These are phyloP conservation scores for Eospalax fontanierii DNA, from an alignment of 2,797 vertebrate genomes.

Conservation along the genomic window DNA sequence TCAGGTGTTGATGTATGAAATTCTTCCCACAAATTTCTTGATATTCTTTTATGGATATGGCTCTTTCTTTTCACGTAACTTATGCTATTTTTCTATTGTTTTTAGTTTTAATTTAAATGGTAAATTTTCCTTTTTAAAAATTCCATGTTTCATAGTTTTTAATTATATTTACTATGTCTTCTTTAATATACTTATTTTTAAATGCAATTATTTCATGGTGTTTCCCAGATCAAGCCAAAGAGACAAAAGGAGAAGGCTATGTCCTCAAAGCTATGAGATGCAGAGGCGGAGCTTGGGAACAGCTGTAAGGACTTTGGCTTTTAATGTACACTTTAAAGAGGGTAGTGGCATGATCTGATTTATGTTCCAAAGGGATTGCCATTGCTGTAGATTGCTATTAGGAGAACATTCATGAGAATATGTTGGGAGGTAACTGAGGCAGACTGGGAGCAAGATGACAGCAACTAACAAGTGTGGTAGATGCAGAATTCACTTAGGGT, in stretches of 20 bases:
- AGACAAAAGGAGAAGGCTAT: background rate
- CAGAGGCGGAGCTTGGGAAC: background rate
- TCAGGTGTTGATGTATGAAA: slow-evolving; percentile 36
- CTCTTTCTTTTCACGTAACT: slow-evolving; percentile 11
- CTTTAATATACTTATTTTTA: slow-evolving; percentile 35
- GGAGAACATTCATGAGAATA: background rate
- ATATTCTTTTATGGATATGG: slow-evolving; percentile 1
- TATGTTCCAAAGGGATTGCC: background rate
- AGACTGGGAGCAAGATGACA: background rate
- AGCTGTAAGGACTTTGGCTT: background rate
- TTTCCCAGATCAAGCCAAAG: background rate
- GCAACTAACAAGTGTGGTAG: background rate
- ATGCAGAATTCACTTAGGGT: background rate
- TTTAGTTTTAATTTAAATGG: slow-evolving; percentile 44
- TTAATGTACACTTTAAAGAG: background rate
- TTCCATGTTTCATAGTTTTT: background rate
- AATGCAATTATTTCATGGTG: background rate
- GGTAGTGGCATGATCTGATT: background rate
- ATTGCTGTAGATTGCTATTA: background rate
- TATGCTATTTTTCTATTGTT: background rate
- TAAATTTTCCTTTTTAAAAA: slow-evolving; percentile 1
- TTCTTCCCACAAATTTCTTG: slow-evolving; percentile 5
- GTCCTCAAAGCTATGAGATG: no score
- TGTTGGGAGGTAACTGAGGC: background rate
- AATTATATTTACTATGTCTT: slow-evolving; percentile 2